phyloP scores from a whole-genome alignment of 2,113 vertebrate genomes.

The Sebastes fasciatus region DNA sequence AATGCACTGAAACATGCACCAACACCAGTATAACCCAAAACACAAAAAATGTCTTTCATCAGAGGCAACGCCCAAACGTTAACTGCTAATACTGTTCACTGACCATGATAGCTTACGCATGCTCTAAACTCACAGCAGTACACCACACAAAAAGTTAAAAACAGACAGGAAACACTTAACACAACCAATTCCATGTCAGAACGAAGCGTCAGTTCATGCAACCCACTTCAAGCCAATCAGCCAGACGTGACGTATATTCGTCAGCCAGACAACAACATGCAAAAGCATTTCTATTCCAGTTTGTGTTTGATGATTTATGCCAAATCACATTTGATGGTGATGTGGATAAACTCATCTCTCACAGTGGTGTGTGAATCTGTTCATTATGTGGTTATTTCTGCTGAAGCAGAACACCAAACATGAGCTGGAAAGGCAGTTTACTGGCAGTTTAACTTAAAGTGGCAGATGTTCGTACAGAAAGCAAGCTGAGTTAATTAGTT shows the following conservation, averaged over 20 bases:
- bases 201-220: constrained; percentile 28
- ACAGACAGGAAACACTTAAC: constrained; percentile 14
- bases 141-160: not conserved
- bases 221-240: not conserved
- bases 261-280: constrained; percentile 4
- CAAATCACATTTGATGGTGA: not conserved
- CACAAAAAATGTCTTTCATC: not conserved
- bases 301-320: constrained; percentile 12
- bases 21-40: not conserved
- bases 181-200: not conserved
- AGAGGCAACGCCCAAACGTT: not conserved
- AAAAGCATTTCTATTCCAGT: constrained; percentile 57
- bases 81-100: not conserved
- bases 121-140: not conserved
- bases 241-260: too few relatives aligned
- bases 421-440: constrained; percentile 81
- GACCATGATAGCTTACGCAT: not conserved
- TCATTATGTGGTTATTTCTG: not conserved
- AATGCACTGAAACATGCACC: not conserved
- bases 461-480: constrained; percentile 73
- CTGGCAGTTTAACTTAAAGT: constrained; percentile 16
- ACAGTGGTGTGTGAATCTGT: not conserved
- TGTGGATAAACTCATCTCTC: not conserved
- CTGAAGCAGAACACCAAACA: constrained; percentile 31
- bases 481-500: constrained; percentile 29